A percentile compares a stretch with the other conserved stretches of the same genome.
phyloP scores from a whole-genome alignment of 2,888 invertebrate genomes.

The Phanerotoma sp. region DNA sequence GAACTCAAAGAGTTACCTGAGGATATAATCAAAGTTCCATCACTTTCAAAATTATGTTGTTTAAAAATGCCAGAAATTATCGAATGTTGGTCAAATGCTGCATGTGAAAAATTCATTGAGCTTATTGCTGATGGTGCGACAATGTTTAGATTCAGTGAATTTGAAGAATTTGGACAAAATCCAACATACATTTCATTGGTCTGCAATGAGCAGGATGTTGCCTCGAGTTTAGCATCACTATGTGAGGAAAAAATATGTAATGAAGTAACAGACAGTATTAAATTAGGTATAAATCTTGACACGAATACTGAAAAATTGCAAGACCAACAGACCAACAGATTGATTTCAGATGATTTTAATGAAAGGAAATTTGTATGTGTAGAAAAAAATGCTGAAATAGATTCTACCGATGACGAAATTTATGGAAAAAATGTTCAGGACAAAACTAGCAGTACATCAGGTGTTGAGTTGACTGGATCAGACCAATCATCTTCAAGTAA shows the following conservation, averaged over 20 bases:
- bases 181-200: constrained; percentile 67
- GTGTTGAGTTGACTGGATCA: too few species aligned
- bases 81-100: constrained; percentile 67
- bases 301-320: too few species aligned
- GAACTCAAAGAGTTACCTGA: constrained; percentile 65
- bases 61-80: constrained; percentile 64
- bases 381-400: too few species aligned
- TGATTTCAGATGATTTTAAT: too few species aligned
- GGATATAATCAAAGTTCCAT: constrained; percentile 63
- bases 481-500: too few species aligned
- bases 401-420: too few species aligned
- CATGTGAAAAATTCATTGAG: constrained; percentile 68
- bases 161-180: constrained; percentile 64
- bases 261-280: too few species aligned
- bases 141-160: constrained; percentile 68
- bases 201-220: constrained; percentile 65
- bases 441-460: too few species aligned
- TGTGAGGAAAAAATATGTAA: constrained; percentile 52
- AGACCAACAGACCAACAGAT: too few species aligned
- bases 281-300: too few species aligned
- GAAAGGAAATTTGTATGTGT: too few species aligned
- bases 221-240: constrained; percentile 62
- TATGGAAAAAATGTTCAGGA: too few species aligned
- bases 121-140: constrained; percentile 70
- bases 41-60: constrained; percentile 65